These are phyloP conservation scores for Megamerina dolium DNA, from an alignment of 2,888 invertebrate genomes.

Conservation along the genomic window DNA sequence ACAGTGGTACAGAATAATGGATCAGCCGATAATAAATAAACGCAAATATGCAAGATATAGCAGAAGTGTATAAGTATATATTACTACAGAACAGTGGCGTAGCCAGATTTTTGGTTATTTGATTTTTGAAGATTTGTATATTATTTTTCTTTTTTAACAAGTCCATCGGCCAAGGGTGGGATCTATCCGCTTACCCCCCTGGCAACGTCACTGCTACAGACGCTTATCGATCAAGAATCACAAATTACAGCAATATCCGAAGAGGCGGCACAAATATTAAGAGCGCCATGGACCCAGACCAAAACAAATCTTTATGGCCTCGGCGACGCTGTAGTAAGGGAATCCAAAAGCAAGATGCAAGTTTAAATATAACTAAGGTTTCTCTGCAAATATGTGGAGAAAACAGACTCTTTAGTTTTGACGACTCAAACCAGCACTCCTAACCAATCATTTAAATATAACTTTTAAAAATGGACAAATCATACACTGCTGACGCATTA, in stretches of 20 bases:
- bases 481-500: slow-evolving; percentile 1
- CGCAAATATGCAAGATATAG: slow-evolving; percentile 1
- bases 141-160: too few relatives aligned
- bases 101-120: too few relatives aligned
- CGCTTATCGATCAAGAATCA: slow-evolving; percentile 1
- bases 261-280: too few relatives aligned
- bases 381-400: background rate
- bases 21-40: background rate
- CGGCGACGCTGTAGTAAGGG: slow-evolving; percentile 1
- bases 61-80: too few relatives aligned
- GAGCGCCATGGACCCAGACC: background rate
- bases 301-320: slow-evolving; percentile 1
- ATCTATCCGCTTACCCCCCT: too few relatives aligned
- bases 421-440: background rate
- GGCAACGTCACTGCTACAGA: too few relatives aligned
- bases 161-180: too few relatives aligned
- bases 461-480: slow-evolving; percentile 5
- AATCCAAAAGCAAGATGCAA: background rate
- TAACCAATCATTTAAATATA: slow-evolving; percentile 1
- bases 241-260: slow-evolving; percentile 5
- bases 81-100: too few relatives aligned
- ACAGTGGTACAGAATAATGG: slow-evolving; percentile 2
- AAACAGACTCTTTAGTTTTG: background rate
- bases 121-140: too few relatives aligned
- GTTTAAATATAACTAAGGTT: slow-evolving; percentile 1